phyloP scores from a whole-genome alignment of 2,113 vertebrate genomes.

The Myanophis thanlyinensis region DNA sequence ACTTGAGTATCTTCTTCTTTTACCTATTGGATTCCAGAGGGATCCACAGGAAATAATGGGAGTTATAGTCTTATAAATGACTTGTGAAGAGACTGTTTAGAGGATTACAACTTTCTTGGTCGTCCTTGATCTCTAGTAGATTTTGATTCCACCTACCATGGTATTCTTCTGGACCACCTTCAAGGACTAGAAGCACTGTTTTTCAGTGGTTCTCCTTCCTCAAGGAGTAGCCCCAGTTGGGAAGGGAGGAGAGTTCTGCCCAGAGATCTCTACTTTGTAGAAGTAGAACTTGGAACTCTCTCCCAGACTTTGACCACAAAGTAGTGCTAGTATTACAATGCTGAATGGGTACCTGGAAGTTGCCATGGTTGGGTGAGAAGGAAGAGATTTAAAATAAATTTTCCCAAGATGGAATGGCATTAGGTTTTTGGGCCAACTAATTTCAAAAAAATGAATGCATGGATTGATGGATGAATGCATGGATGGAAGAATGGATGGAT shows the following conservation, averaged over 20 bases:
- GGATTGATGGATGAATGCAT: not conserved
- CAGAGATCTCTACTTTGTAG: not conserved
- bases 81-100: not conserved
- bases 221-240: not conserved
- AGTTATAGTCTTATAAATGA: not conserved
- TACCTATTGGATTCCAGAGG: not conserved
- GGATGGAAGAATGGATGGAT: not conserved
- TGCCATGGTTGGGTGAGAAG: not conserved
- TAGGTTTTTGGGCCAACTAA: not conserved
- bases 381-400: not conserved
- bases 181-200: not conserved
- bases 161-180: not conserved
- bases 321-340: not conserved
- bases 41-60: not conserved
- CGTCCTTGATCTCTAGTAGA: not conserved
- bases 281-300: not conserved
- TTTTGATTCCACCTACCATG: not conserved
- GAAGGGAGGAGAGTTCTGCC: not conserved
- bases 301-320: not conserved
- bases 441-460: not conserved
- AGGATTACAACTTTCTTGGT: not conserved
- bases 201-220: not conserved
- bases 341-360: not conserved
- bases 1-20: not conserved
- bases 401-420: not conserved